Evolutionary conservation across 2,888 invertebrate species (phyloP).

Genomic region (Hypolimnas misippus): DNA sequence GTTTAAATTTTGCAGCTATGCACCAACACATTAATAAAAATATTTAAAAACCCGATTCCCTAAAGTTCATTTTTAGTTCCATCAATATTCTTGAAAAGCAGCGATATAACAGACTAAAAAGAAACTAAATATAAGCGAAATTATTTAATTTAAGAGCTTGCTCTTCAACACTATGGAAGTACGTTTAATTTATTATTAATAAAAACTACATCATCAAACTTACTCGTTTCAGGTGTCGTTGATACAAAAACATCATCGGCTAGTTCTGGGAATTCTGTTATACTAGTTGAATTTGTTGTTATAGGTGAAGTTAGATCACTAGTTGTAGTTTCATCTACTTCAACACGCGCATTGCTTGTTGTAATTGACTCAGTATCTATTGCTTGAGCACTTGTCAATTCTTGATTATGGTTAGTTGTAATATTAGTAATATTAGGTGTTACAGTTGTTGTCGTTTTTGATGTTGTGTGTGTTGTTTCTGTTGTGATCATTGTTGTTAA

Average conservation of each 20-base stretch:
- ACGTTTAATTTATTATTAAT: too few relatives aligned
- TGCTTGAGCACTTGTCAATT: not conserved
- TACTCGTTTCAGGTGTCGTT: conserved; percentile 1
- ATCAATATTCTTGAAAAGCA: too few relatives aligned
- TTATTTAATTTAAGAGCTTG: too few relatives aligned
- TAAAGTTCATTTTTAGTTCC: too few relatives aligned
- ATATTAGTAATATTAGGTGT: not conserved
- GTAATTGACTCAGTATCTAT: not conserved
- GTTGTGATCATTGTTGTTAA: not conserved
- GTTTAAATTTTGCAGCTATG: too few relatives aligned
- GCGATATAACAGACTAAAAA: too few relatives aligned
- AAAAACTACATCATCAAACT: not conserved
- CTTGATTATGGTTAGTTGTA: not conserved
- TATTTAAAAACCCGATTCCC: too few relatives aligned
- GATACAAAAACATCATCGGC: conserved; percentile 13
- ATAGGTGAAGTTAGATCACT: not conserved
- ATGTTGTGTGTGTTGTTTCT: not conserved
- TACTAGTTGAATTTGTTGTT: not conserved
- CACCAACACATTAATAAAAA: too few relatives aligned
- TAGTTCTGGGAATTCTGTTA: not conserved
- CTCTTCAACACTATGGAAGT: too few relatives aligned
- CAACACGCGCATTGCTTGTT: not conserved
- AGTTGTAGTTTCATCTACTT: not conserved
- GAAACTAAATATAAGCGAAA: too few relatives aligned
- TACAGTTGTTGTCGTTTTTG: not conserved